A percentile compares a stretch with the other conserved stretches of the same genome.
Evolutionary conservation across 1,140 invertebrate species (phyloP).

Genomic region (Mizuhopecten yessoensis): DNA sequence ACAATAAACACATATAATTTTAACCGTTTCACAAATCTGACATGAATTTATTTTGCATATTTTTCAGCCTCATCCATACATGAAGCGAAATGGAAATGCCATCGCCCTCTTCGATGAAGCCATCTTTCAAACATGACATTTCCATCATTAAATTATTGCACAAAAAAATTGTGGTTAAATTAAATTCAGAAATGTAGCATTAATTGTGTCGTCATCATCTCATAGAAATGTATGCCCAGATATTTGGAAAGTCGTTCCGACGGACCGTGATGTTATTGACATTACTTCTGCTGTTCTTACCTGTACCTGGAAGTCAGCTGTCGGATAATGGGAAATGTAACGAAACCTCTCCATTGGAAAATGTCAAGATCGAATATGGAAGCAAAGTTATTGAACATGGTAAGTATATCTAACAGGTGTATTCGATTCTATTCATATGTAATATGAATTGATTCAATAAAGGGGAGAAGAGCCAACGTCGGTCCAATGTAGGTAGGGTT

Average conservation of each 20-base stretch:
- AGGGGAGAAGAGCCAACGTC: too few relatives aligned
- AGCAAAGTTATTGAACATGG: slow-evolving; percentile 59
- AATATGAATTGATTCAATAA: too few relatives aligned
- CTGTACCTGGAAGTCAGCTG: background rate
- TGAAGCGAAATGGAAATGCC: slow-evolving; percentile 13
- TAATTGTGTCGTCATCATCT: background rate
- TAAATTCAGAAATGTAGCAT: background rate
- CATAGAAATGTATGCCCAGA: background rate
- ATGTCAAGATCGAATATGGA: slow-evolving; percentile 50
- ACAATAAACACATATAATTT: too few relatives aligned
- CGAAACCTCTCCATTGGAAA: background rate
- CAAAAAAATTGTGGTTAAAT: too few relatives aligned
- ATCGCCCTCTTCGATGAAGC: background rate
- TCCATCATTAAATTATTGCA: background rate
- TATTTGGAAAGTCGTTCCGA: slow-evolving; percentile 25
- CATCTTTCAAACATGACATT: background rate
- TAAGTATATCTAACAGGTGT: too few relatives aligned
- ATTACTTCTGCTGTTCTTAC: background rate
- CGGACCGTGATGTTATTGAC: background rate
- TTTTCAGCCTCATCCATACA: background rate
- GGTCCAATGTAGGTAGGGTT: too few relatives aligned
- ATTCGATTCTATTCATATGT: too few relatives aligned
- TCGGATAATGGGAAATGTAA: background rate
- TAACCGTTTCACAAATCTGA: too few relatives aligned
- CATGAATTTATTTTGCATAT: too few relatives aligned